Evolutionary conservation across 2,888 invertebrate genomes (phyloP), one percentile per base, ranked within the genome.

Genomic region (Lycophotia porphyrea): DNA sequence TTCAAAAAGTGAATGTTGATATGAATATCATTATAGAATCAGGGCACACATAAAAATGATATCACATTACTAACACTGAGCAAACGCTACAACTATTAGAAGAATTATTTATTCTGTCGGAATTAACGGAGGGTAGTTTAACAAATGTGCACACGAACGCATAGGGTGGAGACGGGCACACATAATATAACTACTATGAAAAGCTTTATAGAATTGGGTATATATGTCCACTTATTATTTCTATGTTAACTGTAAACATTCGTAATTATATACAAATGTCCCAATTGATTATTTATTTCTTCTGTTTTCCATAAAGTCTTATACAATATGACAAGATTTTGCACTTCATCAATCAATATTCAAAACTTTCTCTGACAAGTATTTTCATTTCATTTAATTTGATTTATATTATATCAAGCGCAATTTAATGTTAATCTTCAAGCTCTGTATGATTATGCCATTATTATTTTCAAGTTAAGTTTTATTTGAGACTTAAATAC

Each of bases 11-110:
- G 79, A 86, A 87, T 84, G 84, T 85, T 86, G 84, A 84, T 85
- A 87, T 81, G 60, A 82, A 64, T 58, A 66, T 66, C 39, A 77
- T 81, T 80, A 77, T 82, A 69, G 82, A 60, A 83, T 82, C 85
- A 88, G 88, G 89, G 86, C 78, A 90, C 85, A 88, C 82, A 84
- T 84, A 86, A 72, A 82, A 82, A 80, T 86, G 0, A 69, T 88
- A 88, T 89, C 86, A 88, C 85, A 88, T n/a, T 84, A 82, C 76
- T 91, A 91, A 91, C 90, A 90, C 89, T 94, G 93, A 94, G 93
- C 93, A 93, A 92, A 91, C 92, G 89, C 90, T 93, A 94, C 94
- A 94, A 94, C 93, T 93, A 87, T 91, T 85, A 88, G 88, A 92
- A 92, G 85, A 90, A 84, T 85, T 76, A 74, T 34, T 44, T 61